phyloP scores from a whole-genome alignment of 2,113 vertebrate genomes.

The Odontesthes bonariensis region DNA sequence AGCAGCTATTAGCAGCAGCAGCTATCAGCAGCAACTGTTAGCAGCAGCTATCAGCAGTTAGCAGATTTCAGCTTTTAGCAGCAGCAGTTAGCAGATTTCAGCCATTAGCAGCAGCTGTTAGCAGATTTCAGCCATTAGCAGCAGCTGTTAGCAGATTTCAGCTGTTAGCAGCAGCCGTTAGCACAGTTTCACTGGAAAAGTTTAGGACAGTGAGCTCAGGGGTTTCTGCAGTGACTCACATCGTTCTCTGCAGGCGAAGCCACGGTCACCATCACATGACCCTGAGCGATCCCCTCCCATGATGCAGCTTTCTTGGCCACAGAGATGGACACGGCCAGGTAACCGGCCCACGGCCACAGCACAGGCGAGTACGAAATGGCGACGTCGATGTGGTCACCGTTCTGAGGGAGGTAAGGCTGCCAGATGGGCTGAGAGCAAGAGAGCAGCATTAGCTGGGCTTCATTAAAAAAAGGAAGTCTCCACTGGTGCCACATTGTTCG shows the following conservation, averaged over 20 bases:
- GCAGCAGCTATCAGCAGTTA: too few species aligned
- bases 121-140: too few species aligned
- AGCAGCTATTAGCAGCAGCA: too few species aligned
- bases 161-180: too few species aligned
- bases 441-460: not conserved
- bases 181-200: too few species aligned
- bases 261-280: slow-evolving; percentile 95
- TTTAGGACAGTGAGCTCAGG: not conserved
- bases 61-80: too few species aligned
- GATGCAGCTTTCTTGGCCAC: slow-evolving; percentile 97
- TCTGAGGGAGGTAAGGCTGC: slow-evolving; percentile 98
- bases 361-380: slow-evolving; percentile 94
- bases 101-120: too few species aligned
- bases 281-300: slow-evolving; percentile 97
- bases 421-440: slow-evolving; percentile 90
- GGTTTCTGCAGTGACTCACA: slow-evolving; percentile 77
- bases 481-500: not conserved
- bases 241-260: slow-evolving; percentile 93
- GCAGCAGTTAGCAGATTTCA: too few species aligned
- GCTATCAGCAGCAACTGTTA: too few species aligned
- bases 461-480: not conserved
- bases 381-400: slow-evolving; percentile 95
- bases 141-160: too few species aligned
- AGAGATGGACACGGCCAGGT: slow-evolving; percentile 97
- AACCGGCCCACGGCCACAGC: slow-evolving; percentile 98